Base-by-base conservation (phyloP, 2,888 invertebrate species). In the Phengaris arion region DNA sequence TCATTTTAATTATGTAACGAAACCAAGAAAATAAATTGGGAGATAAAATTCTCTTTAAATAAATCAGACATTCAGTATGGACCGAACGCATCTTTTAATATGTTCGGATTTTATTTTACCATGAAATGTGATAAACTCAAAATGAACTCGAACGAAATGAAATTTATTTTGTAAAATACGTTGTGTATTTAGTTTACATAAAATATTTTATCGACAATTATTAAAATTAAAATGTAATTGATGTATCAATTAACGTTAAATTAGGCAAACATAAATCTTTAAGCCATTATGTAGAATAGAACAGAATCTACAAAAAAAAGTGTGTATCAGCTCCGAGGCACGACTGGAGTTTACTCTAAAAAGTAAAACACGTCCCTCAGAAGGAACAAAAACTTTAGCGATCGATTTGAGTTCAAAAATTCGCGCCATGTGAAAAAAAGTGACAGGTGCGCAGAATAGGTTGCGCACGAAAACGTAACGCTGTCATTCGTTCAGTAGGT, bases 91-190 rank as follows among this genome's bases (percentile, higher is more conserved):
- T 5, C 0, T 57, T 55, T 57, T 57, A 59, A 59, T 59, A 10
- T 22, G 59, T 59, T 22, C 22, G 9, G 59, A 59, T 59, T 59
- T 59, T 22, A 59, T 59, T 59, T 57, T 59, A 22, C 59, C 59
- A 22, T 48, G 48, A 48, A 57, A 57, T 57, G 57, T n/a, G 15
- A 57, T 57, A 15, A 57, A 59, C 59, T 10, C 9, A 59, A 22
- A 59, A 57, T 57, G 57, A 57, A 59, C 59, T 10, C 9, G 22
- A 22, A 59, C 22, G 22, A 59, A 59, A 59, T 22, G 59, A 59
- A 59, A 59, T 22, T 15, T 22, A 15, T 57, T 57, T 57, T 57
- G 57, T 57, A 57, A 64, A 64, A 64, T 64, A 22, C 59, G 8
- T 64, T 22, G 22, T 22, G 5, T 64, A 9, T 64, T 64, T 2